A percentile compares a stretch with the other conserved stretches of the same genome.
Conservation (phyloP, 2,797 vertebrate genomes). For the Darevskia nairensis region DNA sequence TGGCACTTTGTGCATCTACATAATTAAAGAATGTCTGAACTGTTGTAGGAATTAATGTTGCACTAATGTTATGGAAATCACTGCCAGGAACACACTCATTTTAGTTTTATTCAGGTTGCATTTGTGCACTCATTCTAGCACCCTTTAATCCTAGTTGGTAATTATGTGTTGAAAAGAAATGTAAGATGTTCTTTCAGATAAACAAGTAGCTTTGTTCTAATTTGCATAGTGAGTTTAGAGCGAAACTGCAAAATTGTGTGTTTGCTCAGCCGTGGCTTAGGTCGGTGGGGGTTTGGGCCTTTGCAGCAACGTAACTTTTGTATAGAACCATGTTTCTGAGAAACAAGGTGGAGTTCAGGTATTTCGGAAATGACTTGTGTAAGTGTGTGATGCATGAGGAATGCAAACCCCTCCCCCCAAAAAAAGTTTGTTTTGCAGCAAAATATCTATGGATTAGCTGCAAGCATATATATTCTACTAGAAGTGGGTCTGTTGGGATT, state of each 20-base stretch:
- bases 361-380: constrained; percentile 12
- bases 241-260: constrained; percentile 51
- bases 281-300: constrained; percentile 44
- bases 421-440: constrained; percentile 41
- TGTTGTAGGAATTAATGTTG: constrained; percentile 62
- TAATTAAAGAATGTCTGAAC: constrained; percentile 55
- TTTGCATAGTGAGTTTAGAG: constrained; percentile 46
- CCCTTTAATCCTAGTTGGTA: constrained; percentile 39
- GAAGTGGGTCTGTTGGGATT: constrained; percentile 27
- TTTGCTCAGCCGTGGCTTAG: constrained; percentile 39
- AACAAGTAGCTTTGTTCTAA: constrained; percentile 69
- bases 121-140: constrained; percentile 42
- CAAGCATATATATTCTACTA: constrained; percentile 48
- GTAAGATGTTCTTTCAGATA: constrained; percentile 39
- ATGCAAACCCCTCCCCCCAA: constrained; percentile 26
- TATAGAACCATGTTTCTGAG: constrained; percentile 27
- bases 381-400: constrained; percentile 52
- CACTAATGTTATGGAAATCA: constrained; percentile 65
- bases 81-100: constrained; percentile 64
- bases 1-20: constrained; percentile 57
- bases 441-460: constrained; percentile 55
- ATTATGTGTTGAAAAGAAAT: constrained; percentile 43
- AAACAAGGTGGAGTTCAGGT: constrained; percentile 10
- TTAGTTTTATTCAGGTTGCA: constrained; percentile 52
- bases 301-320: constrained; percentile 23